Conservation (phyloP, 2,113 vertebrate genomes). For the Peromyscus polionotus region DNA sequence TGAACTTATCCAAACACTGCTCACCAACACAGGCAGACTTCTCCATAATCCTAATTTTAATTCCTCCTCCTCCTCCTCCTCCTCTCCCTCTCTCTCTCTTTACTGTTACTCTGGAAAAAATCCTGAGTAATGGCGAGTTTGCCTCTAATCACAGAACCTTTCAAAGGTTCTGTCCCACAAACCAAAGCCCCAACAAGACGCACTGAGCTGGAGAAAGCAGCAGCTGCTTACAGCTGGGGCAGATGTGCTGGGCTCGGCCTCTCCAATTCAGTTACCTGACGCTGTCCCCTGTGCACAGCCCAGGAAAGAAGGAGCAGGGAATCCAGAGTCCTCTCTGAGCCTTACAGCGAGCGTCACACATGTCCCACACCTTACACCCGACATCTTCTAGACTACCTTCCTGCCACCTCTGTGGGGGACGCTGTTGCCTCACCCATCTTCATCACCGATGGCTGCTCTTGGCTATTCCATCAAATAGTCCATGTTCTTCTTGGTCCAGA, state of each 20-base stretch:
- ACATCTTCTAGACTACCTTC: background rate
- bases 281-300: background rate
- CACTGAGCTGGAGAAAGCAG: background rate
- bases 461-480: background rate
- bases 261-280: too few species aligned
- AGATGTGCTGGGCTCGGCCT: too few species aligned
- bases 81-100: too few species aligned
- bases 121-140: background rate
- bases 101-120: background rate
- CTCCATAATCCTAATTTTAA: background rate
- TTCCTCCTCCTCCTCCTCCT: background rate
- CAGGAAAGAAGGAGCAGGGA: background rate
- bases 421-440: background rate
- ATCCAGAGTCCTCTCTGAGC: background rate
- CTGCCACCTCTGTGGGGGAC: accelerated
- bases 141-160: background rate
- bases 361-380: background rate
- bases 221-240: too few species aligned
- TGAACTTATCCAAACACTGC: background rate
- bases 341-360: background rate
- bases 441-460: accelerated
- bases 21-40: background rate
- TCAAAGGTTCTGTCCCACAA: background rate
- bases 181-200: background rate
- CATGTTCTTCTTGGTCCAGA: background rate